phyloP scores from a whole-genome alignment of 1,140 invertebrate genomes.

The Caligus rogercresseyi region DNA sequence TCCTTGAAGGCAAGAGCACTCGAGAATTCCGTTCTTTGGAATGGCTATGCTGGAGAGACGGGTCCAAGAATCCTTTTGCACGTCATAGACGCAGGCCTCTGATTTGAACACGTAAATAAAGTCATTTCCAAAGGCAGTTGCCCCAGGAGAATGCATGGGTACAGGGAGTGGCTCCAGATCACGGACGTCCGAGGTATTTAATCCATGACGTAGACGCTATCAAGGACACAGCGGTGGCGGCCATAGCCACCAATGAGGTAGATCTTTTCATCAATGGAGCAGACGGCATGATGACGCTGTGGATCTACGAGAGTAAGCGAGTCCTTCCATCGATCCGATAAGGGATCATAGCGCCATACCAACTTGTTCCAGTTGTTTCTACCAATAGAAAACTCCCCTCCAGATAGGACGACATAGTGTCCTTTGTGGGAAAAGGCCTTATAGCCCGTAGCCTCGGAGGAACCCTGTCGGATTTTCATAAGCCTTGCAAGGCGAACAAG shows the following conservation, averaged over 20 bases:
- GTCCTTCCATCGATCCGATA: neutral
- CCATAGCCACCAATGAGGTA: neutral
- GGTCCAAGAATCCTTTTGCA: neutral
- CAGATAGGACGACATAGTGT: neutral
- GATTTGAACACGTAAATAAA: neutral
- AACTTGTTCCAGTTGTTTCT: neutral
- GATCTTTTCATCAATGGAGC: neutral
- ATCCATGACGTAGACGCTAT: neutral
- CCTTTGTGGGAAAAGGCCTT: neutral
- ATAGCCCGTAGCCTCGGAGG: neutral
- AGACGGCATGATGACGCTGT: neutral
- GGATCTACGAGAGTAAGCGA: neutral
- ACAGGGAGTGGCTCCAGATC: neutral
- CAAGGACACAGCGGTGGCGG: neutral
- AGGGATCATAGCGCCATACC: neutral
- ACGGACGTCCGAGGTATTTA: neutral
- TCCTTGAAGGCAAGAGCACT: neutral
- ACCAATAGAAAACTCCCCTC: neutral
- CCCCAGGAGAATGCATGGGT: neutral
- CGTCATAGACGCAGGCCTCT: neutral
- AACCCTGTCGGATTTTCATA: neutral
- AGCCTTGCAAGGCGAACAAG: neutral
- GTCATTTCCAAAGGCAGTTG: neutral
- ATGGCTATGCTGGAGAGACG: neutral
- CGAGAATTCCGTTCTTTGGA: neutral